A percentile compares a stretch with the other conserved stretches of the same genome.
Conservation (phyloP, 2,888 invertebrate species). For the Gnatocerus cornutus region DNA sequence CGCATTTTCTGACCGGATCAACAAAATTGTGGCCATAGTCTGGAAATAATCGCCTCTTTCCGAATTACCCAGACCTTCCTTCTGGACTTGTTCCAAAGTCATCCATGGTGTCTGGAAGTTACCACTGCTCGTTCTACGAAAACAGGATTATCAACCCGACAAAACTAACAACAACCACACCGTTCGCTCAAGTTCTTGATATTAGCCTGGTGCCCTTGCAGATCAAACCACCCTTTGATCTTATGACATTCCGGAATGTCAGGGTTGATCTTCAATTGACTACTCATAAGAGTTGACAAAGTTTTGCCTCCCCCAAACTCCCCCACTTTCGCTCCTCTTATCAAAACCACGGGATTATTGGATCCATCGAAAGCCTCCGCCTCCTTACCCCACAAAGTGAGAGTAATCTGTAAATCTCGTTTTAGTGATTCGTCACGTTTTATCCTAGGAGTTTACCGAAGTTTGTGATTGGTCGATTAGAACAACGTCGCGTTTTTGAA, state of each 20-base stretch:
- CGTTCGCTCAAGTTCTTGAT: conserved; percentile 79
- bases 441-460: conserved; percentile 72
- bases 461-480: conserved; percentile 90
- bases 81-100: conserved; percentile 83
- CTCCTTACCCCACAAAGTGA: conserved; percentile 94
- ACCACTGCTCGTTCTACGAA: conserved; percentile 59
- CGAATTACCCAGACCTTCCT: conserved; percentile 80
- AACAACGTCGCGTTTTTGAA: conserved; percentile 91
- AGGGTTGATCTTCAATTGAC: conserved; percentile 86
- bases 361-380: conserved; percentile 89
- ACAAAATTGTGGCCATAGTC: conserved; percentile 84
- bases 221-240: conserved; percentile 94
- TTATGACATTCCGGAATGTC: conserved; percentile 90
- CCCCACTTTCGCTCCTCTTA: conserved; percentile 87
- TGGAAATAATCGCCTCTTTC: conserved; percentile 90
- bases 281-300: conserved; percentile 74
- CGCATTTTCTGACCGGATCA: conserved; percentile 87
- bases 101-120: conserved; percentile 77
- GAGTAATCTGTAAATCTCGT: conserved; percentile 73
- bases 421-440: background rate
- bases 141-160: background rate
- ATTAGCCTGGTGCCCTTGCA: conserved; percentile 79
- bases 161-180: conserved; percentile 54
- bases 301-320: conserved; percentile 92
- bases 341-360: conserved; percentile 86